Conservation (phyloP, 1,140 invertebrate genomes). For the Tetragonula clypearis region DNA sequence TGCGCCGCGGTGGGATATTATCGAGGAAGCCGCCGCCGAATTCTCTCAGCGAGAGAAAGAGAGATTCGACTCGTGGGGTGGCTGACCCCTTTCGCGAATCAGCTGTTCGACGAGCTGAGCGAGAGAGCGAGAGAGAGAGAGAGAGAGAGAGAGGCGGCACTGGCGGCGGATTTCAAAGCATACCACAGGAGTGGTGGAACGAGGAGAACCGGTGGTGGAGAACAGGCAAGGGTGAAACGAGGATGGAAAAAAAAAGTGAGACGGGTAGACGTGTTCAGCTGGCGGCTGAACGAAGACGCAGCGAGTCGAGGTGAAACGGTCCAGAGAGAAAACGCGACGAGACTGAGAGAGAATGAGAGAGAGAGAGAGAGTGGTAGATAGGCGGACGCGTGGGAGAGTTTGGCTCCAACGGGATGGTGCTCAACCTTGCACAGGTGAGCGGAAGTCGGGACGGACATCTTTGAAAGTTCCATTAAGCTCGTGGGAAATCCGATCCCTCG, state of each 20-base stretch:
- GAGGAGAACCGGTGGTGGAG: not conserved
- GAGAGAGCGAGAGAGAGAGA: not conserved
- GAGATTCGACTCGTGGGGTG: constrained; percentile 49
- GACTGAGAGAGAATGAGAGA: constrained; percentile 13
- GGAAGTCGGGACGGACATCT: constrained; percentile 53
- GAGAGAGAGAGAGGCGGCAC: constrained; percentile 40
- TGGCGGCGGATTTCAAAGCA: constrained; percentile 75
- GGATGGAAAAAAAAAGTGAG: not conserved
- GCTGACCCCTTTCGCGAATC: constrained; percentile 75
- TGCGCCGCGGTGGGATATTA: constrained; percentile 10
- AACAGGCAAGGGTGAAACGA: constrained; percentile 1
- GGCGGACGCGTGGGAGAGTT: constrained; percentile 67
- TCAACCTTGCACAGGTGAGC: constrained; percentile 67
- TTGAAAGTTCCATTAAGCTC: constrained; percentile 49
- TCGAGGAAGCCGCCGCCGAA: constrained; percentile 9
- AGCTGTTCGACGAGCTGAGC: constrained; percentile 67
- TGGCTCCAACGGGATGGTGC: constrained; percentile 55
- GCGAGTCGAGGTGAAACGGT: constrained; percentile 2
- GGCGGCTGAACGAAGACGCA: constrained; percentile 6
- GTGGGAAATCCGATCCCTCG: constrained; percentile 55
- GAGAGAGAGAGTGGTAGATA: not conserved
- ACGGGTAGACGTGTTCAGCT: not conserved
- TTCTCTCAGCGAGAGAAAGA: not conserved
- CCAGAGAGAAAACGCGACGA: not conserved
- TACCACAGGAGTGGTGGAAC: constrained; percentile 60